Conservation (phyloP, 1,140 invertebrate species). For the Telenomus remus region DNA sequence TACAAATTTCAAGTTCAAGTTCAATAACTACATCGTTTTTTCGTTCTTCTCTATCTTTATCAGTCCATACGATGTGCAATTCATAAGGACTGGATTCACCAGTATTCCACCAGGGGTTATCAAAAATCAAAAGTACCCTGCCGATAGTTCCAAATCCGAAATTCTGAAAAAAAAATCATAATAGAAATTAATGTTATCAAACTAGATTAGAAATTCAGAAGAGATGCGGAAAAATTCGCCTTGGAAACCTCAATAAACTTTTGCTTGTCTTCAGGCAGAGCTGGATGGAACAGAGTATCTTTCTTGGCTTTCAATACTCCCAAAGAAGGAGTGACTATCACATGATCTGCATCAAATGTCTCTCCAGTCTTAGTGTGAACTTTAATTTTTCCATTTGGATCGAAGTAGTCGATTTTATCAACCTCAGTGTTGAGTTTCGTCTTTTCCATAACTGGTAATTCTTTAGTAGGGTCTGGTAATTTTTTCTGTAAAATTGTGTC, state of each 20-base stretch:
- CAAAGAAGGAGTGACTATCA: constrained; percentile 73
- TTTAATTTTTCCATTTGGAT: constrained; percentile 44
- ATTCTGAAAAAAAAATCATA: constrained; percentile 61
- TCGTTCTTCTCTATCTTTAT: constrained; percentile 68
- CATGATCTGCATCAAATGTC: constrained; percentile 66
- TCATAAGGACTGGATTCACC: constrained; percentile 68
- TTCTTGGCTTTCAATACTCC: constrained; percentile 72
- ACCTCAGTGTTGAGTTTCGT: constrained; percentile 66
- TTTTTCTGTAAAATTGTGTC: constrained; percentile 71
- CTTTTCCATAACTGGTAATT: constrained; percentile 64
- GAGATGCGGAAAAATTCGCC: constrained; percentile 1
- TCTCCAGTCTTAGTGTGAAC: constrained; percentile 65
- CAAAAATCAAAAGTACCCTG: constrained; percentile 83
- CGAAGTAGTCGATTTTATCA: constrained; percentile 61
- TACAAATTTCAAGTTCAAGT: too few species aligned
- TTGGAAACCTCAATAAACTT: constrained; percentile 69
- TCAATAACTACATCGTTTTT: constrained; percentile 48
- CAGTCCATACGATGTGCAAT: constrained; percentile 76
- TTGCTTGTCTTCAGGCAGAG: constrained; percentile 62
- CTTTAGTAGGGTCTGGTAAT: constrained; percentile 58
- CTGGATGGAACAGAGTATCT: constrained; percentile 67
- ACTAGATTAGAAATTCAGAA: not conserved
- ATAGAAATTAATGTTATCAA: constrained; percentile 1
- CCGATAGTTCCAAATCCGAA: constrained; percentile 78
- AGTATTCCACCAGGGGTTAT: constrained; percentile 80